A percentile compares a stretch with the other conserved stretches of the same genome.
Conservation (phyloP, 2,797 vertebrate genomes). For the Typhlichthys subterraneus region DNA sequence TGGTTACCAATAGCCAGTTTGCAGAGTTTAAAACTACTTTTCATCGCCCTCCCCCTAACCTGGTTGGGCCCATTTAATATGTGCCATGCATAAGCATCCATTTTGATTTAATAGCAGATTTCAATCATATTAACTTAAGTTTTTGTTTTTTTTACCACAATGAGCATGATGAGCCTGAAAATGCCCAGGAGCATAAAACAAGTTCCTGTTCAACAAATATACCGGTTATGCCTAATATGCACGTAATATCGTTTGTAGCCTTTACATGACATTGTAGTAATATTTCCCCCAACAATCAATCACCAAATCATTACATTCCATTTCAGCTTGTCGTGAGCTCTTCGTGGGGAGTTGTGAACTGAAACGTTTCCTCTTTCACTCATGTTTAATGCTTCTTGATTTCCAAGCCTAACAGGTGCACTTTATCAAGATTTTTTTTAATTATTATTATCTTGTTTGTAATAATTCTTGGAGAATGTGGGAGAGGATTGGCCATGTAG, state of each 20-base stretch:
- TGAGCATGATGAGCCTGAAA: conserved; percentile 13
- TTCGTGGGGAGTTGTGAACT: conserved; percentile 23
- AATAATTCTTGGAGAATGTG: conserved; percentile 65
- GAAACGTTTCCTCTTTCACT: conserved; percentile 42
- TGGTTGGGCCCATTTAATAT: not conserved
- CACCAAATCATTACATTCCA: conserved; percentile 73
- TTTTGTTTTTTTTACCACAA: conserved; percentile 6
- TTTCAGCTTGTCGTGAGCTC: conserved; percentile 40
- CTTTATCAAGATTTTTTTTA: conserved; percentile 77
- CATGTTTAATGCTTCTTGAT: conserved; percentile 62
- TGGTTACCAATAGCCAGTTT: conserved; percentile 4
- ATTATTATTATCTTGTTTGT: conserved; percentile 55
- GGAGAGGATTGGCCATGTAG: conserved; percentile 38
- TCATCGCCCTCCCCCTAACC: not conserved
- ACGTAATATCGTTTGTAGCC: conserved; percentile 63
- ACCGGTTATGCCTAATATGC: conserved; percentile 56
- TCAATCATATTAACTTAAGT: conserved; percentile 9
- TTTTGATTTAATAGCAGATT: conserved; percentile 4
- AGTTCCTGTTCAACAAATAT: conserved; percentile 35
- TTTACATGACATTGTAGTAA: conserved; percentile 44
- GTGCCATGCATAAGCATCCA: conserved; percentile 8
- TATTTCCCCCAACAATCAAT: conserved; percentile 35
- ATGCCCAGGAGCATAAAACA: conserved; percentile 6
- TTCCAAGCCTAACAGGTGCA: conserved; percentile 75
- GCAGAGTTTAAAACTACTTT: not conserved